These are phyloP conservation scores for Apodemia zela DNA, from an alignment of 2,888 invertebrate genomes.

Conservation along the genomic window DNA sequence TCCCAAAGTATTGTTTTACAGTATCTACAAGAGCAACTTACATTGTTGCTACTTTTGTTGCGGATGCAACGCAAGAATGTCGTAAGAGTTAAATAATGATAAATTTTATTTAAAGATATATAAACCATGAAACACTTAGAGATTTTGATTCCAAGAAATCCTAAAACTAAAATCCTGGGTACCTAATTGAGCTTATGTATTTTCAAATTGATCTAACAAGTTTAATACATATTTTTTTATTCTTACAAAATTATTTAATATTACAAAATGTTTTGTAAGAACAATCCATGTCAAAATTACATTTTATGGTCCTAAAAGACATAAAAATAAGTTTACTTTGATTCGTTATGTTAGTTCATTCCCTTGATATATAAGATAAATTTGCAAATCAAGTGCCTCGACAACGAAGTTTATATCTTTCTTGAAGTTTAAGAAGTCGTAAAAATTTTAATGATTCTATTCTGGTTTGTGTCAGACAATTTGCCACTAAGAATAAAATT, in stretches of 20 bases:
- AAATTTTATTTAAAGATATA: too few relatives aligned
- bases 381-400: constrained; percentile 12
- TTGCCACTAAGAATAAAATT: neutral
- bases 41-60: too few relatives aligned
- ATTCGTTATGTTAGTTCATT: constrained; percentile 13
- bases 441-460: constrained; percentile 9
- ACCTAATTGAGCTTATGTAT: too few relatives aligned
- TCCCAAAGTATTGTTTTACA: too few relatives aligned
- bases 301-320: constrained; percentile 6
- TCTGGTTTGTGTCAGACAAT: constrained; percentile 2
- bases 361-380: constrained; percentile 8
- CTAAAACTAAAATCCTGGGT: too few relatives aligned
- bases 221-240: too few relatives aligned
- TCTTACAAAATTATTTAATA: neutral
- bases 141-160: too few relatives aligned
- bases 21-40: too few relatives aligned
- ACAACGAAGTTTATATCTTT: constrained; percentile 11
- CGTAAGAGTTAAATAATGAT: too few relatives aligned
- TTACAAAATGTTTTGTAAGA: neutral
- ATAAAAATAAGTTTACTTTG: constrained; percentile 7
- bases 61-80: too few relatives aligned
- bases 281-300: neutral
- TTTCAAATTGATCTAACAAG: too few relatives aligned
- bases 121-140: too few relatives aligned
- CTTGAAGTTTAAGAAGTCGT: constrained; percentile 7